phyloP scores from a whole-genome alignment of 2,888 invertebrate genomes.

The Tenthredo amoena region DNA sequence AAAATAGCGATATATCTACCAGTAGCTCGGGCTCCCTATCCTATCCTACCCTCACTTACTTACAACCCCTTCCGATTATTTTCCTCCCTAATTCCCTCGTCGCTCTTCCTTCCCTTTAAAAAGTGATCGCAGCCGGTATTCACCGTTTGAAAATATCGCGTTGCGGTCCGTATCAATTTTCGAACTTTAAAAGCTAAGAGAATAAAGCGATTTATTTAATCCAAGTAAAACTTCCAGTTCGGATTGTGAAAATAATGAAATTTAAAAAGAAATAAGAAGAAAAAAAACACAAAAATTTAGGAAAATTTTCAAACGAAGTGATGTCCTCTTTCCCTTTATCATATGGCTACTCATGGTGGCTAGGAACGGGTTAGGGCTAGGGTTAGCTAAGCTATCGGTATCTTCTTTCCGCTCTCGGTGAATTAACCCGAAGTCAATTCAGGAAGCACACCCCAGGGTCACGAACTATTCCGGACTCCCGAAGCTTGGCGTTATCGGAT shows the following conservation, averaged over 20 bases:
- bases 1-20: constrained; percentile 5
- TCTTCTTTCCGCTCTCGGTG: constrained; percentile 46
- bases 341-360: neutral
- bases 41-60: neutral
- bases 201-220: neutral
- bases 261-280: neutral
- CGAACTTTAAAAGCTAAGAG: neutral
- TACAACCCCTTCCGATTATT: constrained; percentile 12
- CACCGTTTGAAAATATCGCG: neutral
- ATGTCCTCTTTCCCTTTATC: neutral
- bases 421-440: constrained; percentile 52
- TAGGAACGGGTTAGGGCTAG: neutral
- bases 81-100: constrained; percentile 2
- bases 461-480: constrained; percentile 48
- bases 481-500: constrained; percentile 52
- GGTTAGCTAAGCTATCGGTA: constrained; percentile 40
- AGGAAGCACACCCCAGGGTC: constrained; percentile 51
- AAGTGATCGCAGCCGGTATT: constrained; percentile 2
- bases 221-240: neutral
- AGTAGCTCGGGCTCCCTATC: neutral
- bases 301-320: neutral
- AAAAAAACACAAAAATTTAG: neutral
- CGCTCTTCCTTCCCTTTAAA: neutral
- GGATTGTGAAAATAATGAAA: neutral
- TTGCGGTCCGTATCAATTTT: neutral